Percentiles rank a stretch among this genome's conserved stretches.
These are phyloP conservation scores for Piaya cayana DNA, from an alignment of 2,113 vertebrate species.

Conservation along the genomic window DNA sequence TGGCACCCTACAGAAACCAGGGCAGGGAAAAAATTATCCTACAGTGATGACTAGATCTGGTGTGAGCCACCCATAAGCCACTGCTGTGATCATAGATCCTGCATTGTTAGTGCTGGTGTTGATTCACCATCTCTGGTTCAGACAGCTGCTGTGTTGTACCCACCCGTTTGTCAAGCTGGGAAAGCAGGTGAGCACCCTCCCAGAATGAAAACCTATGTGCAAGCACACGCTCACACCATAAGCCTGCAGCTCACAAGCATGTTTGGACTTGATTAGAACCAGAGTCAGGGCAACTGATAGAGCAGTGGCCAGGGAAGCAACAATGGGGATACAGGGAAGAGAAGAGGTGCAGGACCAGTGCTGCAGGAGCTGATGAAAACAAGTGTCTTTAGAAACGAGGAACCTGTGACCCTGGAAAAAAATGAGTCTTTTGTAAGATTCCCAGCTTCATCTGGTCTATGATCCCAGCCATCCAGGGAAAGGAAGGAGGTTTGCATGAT, in stretches of 20 bases:
- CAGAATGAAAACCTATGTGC: background rate
- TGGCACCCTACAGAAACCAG: background rate
- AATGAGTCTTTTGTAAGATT: background rate
- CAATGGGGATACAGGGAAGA: background rate
- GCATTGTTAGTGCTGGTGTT: accelerated
- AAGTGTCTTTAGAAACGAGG: background rate
- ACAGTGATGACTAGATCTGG: background rate
- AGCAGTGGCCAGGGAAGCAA: background rate
- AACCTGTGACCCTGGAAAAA: background rate
- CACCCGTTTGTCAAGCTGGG: background rate
- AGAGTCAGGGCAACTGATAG: background rate
- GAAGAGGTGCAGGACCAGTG: background rate
- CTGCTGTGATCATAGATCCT: background rate
- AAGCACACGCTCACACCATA: background rate
- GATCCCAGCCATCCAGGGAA: background rate
- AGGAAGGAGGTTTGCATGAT: background rate
- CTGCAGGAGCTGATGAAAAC: background rate
- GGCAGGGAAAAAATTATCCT: background rate
- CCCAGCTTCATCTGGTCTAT: accelerated
- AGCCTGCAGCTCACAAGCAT: background rate
- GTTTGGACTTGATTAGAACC: background rate
- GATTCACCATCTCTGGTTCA: background rate
- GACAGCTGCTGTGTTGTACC: background rate
- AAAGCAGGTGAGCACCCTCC: background rate
- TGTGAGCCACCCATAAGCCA: background rate